Evolutionary conservation across 2,113 vertebrate species (phyloP).

Genomic region (Copsychus sechellarum): DNA sequence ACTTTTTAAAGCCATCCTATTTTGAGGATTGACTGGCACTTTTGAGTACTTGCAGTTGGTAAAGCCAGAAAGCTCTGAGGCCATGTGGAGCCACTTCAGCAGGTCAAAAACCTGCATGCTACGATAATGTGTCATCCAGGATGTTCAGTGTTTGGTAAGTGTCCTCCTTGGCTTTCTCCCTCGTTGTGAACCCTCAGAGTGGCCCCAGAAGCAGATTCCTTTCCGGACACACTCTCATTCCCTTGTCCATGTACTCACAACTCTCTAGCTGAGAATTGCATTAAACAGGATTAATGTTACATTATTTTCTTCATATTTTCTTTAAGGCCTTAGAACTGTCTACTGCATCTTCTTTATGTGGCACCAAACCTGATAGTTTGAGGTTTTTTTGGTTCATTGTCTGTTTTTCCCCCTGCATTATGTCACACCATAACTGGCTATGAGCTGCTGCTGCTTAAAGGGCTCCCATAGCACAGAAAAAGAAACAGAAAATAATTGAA

Average conservation of each 20-base stretch:
- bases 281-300: background rate
- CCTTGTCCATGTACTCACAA: background rate
- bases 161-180: background rate
- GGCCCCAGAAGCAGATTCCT: background rate
- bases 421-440: background rate
- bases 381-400: background rate
- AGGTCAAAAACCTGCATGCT: rapidly evolving
- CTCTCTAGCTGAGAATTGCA: background rate
- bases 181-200: rapidly evolving
- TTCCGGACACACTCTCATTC: background rate
- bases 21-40: background rate
- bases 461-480: background rate
- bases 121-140: background rate
- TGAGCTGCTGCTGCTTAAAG: background rate
- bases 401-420: background rate
- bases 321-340: background rate
- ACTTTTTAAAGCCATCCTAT: background rate
- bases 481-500: background rate
- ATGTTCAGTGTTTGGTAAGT: background rate
- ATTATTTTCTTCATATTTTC: background rate
- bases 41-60: background rate
- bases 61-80: background rate
- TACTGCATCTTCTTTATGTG: background rate
- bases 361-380: background rate
- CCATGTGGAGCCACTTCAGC: background rate